Evolutionary conservation across 2,888 invertebrate genomes (phyloP).

Genomic region (Esperia sulphurella): DNA sequence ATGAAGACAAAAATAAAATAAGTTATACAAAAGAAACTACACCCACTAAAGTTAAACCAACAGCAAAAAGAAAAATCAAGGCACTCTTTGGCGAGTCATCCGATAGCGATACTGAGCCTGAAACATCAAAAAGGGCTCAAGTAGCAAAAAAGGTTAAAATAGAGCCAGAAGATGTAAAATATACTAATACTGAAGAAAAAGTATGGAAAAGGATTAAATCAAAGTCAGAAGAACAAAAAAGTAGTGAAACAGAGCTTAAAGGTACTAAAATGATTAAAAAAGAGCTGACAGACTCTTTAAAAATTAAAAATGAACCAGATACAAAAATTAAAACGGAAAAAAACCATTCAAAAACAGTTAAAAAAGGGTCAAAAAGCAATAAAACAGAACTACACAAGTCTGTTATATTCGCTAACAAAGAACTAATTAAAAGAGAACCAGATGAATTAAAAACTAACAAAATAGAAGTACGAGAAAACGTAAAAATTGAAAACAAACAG

Average conservation of each 20-base stretch:
- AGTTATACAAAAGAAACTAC: constrained; percentile 19
- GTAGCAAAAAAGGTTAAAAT: constrained; percentile 10
- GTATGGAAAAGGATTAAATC: constrained; percentile 25
- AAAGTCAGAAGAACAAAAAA: constrained; percentile 36
- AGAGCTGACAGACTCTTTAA: constrained; percentile 12
- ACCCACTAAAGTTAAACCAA: constrained; percentile 37
- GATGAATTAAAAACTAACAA: constrained; percentile 17
- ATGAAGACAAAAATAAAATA: constrained; percentile 17
- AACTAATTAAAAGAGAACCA: constrained; percentile 8
- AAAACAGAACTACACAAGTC: constrained; percentile 14
- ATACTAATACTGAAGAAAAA: constrained; percentile 6
- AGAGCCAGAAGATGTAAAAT: constrained; percentile 11
- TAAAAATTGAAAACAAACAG: neutral
- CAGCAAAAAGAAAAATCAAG: constrained; percentile 65
- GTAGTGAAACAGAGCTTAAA: constrained; percentile 30
- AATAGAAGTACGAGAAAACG: neutral
- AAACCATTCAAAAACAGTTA: neutral
- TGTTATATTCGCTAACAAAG: constrained; percentile 8
- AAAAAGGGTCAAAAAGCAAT: constrained; percentile 22
- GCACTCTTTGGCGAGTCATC: constrained; percentile 75
- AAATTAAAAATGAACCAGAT: constrained; percentile 8
- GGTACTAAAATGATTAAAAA: neutral
- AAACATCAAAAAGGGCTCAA: constrained; percentile 11
- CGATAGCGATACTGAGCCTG: constrained; percentile 52
- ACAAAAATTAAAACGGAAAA: constrained; percentile 7